Conservation (phyloP, 1,140 invertebrate species). For the Macrosteles quadrilineatus region DNA sequence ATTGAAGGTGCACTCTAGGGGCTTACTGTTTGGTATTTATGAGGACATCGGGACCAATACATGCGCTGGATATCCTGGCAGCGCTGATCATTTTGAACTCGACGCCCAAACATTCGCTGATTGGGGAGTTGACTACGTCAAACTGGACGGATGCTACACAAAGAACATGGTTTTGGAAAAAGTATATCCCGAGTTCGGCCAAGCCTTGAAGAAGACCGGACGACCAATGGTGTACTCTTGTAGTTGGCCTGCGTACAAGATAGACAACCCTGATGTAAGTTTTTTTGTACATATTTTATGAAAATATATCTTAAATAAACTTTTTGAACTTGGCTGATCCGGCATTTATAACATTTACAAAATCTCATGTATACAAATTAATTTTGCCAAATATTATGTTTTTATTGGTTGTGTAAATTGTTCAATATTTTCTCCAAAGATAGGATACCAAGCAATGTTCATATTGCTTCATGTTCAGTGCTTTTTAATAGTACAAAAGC, state of each 20-base stretch:
- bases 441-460: no score
- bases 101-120: constrained; percentile 93
- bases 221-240: constrained; percentile 86
- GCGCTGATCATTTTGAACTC: constrained; percentile 77
- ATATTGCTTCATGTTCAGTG: no score
- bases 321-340: no score
- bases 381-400: no score
- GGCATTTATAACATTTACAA: no score
- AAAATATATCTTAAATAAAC: no score
- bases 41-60: constrained; percentile 96
- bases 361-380: no score
- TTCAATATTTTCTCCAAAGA: no score
- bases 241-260: constrained; percentile 82
- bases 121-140: constrained; percentile 97
- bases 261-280: no score
- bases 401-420: no score
- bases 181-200: constrained; percentile 52
- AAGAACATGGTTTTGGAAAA: constrained; percentile 79
- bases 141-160: constrained; percentile 94
- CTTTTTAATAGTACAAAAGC: no score
- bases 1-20: constrained; percentile 84
- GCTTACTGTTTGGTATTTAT: constrained; percentile 96
- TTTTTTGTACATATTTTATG: no score
- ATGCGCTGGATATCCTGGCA: constrained; percentile 93
- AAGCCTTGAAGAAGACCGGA: constrained; percentile 70